Evolutionary conservation across 1,140 invertebrate species (phyloP), one percentile per base, ranked within the genome.

Genomic region (Anastrepha obliqua): DNA sequence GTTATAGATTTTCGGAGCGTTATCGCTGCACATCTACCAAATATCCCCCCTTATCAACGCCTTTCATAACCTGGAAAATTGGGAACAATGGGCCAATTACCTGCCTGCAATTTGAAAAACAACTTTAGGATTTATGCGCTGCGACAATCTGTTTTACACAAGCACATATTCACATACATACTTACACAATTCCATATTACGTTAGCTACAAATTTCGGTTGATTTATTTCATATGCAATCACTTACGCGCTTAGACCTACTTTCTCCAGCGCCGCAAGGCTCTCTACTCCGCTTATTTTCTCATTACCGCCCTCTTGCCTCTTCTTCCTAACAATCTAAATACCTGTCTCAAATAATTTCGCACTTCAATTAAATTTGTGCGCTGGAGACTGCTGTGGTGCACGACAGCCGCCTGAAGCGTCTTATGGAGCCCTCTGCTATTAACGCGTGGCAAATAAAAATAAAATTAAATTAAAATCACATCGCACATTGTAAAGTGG

Each of bases 401-500:
- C 64, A 62, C 4, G 60, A 17, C 15, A 67, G n/a, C 74, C 15
- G 74, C 20, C 74, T 81, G 6, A 44, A 15, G 44, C 74, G 60
- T 55, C 74, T 20, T 86, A 29, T 13, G 1, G n/a, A 15, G 4
- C 9, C 17, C 17, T 13, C 5, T 55, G 55, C 47, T 60, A 86
- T 86, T 86, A 86, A 86, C 85, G 85, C 55, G 1, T 62, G 47
- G 74, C 74, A 81, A 55, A 81, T 81, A 81, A 81, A 81, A 81
- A 81, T 55, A 29, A 59, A 86, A 86, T 86, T 44, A 86, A 86
- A 86, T 86, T 86, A 86, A 86, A 86, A 60, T 86, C 85, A 62
- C 85, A 86, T 86, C 85, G 85, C 85, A 86, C 59, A 86, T 60
- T 60, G 85, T 60, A 86, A 86, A 86, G 85, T 86, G 85, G 85